phyloP scores from a whole-genome alignment of 1,140 invertebrate species.

The Mesaphorura yosii region DNA sequence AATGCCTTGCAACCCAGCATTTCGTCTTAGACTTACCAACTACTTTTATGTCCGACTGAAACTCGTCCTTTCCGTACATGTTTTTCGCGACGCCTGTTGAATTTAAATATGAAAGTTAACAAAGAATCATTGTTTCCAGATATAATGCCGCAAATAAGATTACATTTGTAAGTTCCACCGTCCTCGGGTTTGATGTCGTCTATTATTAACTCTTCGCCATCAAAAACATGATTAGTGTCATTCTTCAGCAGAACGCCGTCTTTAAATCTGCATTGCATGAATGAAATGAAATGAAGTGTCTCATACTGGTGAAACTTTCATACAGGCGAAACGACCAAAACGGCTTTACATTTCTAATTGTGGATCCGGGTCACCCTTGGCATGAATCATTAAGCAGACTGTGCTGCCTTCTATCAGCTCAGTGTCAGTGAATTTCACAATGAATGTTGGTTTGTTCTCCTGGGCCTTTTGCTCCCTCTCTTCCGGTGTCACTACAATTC shows the following conservation, averaged over 20 bases:
- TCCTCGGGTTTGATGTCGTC: slow-evolving; percentile 64
- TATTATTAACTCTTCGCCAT: slow-evolving; percentile 82
- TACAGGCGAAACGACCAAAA: not conserved
- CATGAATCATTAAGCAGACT: slow-evolving; percentile 77
- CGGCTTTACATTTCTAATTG: slow-evolving; percentile 62
- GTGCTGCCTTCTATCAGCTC: slow-evolving; percentile 76
- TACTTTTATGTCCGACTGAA: not conserved
- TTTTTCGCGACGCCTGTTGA: slow-evolving; percentile 75
- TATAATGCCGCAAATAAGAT: too few relatives aligned
- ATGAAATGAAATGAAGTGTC: slow-evolving; percentile 41
- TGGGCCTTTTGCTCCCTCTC: slow-evolving; percentile 51
- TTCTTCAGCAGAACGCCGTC: slow-evolving; percentile 45
- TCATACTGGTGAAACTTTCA: not conserved
- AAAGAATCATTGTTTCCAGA: too few relatives aligned
- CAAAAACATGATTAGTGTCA: slow-evolving; percentile 45
- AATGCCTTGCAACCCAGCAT: too few relatives aligned
- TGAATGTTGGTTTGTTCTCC: slow-evolving; percentile 64
- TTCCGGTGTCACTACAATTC: slow-evolving; percentile 51
- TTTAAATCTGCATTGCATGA: slow-evolving; percentile 56
- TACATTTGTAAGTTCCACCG: slow-evolving; percentile 80
- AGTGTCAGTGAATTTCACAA: slow-evolving; percentile 70
- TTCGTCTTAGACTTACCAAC: slow-evolving; percentile 48
- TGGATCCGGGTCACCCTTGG: slow-evolving; percentile 73
- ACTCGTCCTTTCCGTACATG: slow-evolving; percentile 56
- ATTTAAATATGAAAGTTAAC: too few relatives aligned